phyloP scores from a whole-genome alignment of 2,797 vertebrate species.

The Taeniopygia guttata region DNA sequence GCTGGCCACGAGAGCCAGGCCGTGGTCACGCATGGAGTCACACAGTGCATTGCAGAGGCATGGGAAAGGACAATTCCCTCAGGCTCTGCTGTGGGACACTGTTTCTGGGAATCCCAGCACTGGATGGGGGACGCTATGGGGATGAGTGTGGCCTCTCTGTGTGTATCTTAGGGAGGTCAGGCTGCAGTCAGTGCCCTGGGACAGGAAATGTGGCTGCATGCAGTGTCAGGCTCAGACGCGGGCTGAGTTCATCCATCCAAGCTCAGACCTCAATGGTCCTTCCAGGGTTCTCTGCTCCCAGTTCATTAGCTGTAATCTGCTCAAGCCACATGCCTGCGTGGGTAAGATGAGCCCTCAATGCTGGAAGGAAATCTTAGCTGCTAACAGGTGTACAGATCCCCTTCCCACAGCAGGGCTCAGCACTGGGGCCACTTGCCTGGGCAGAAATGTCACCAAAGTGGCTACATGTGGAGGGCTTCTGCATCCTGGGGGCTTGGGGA shows the following conservation, averaged over 20 bases:
- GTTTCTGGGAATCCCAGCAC: neutral
- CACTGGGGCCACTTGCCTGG: accelerated
- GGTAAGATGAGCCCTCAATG: neutral
- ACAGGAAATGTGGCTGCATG: neutral
- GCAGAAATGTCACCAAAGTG: neutral
- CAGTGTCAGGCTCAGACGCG: neutral
- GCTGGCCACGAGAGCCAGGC: neutral
- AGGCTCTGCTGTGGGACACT: neutral
- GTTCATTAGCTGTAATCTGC: neutral
- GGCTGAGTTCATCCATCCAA: neutral
- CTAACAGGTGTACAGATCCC: too few relatives aligned
- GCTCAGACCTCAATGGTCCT: neutral
- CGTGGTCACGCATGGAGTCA: neutral
- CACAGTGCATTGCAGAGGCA: neutral
- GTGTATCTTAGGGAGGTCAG: neutral
- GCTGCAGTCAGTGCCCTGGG: slow-evolving; percentile 1
- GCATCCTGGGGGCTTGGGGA: neutral
- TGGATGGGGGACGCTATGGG: neutral
- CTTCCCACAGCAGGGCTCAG: neutral
- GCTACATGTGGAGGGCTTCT: neutral
- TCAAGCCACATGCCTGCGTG: neutral
- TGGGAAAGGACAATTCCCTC: neutral
- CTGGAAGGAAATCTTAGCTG: neutral
- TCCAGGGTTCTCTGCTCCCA: neutral
- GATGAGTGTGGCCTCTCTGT: neutral